phyloP scores from a whole-genome alignment of 1,140 invertebrate species.

The Drosophila ananassae region DNA sequence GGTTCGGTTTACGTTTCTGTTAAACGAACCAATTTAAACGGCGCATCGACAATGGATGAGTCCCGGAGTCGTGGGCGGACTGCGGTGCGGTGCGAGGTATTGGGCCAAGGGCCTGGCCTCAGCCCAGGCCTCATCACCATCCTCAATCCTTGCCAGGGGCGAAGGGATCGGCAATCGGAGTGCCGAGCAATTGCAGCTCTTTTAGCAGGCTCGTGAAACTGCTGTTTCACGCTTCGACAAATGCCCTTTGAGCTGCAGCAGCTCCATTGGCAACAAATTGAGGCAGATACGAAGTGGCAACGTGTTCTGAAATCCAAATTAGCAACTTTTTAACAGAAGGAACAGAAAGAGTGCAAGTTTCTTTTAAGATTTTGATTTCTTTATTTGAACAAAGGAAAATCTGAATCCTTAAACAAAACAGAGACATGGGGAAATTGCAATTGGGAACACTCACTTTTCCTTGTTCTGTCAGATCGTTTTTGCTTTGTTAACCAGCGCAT shows the following conservation, averaged over 20 bases:
- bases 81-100: not conserved
- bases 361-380: too few species aligned
- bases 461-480: not conserved
- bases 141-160: conserved; percentile 46
- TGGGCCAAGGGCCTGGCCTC: conserved; percentile 40
- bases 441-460: conserved; percentile 9
- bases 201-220: conserved; percentile 68
- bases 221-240: conserved; percentile 78
- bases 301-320: conserved; percentile 16
- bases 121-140: conserved; percentile 23
- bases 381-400: too few species aligned
- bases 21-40: conserved; percentile 80
- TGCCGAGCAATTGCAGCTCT: conserved; percentile 51
- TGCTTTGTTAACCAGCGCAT: conserved; percentile 6
- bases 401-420: not conserved
- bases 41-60: conserved; percentile 38
- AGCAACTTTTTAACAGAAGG: not conserved
- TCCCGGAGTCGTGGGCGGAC: conserved; percentile 21
- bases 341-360: too few species aligned
- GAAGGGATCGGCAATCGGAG: conserved; percentile 10
- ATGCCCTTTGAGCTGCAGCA: conserved; percentile 61
- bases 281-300: conserved; percentile 39
- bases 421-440: not conserved
- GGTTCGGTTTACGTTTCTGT: conserved; percentile 42
- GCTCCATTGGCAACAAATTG: conserved; percentile 56